Evolutionary conservation across 1,140 invertebrate species (phyloP).

Genomic region (Cyclargus thomasi): DNA sequence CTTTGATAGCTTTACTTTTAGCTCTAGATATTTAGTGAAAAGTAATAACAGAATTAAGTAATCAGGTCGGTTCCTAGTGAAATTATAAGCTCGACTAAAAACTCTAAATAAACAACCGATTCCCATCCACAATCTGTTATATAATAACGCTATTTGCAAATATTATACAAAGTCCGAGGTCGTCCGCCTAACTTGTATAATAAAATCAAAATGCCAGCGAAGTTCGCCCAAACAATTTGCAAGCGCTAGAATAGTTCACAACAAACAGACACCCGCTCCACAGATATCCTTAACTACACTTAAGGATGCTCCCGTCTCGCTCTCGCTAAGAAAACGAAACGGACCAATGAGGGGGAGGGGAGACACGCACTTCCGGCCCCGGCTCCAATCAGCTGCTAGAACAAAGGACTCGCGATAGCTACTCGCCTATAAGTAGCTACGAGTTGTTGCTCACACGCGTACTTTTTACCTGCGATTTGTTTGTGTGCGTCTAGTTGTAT

Average conservation of each 20-base stretch:
- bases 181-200: slow-evolving; percentile 30
- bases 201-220: slow-evolving; percentile 47
- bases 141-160: not conserved
- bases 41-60: no score
- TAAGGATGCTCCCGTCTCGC: slow-evolving; percentile 63
- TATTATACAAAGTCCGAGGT: not conserved
- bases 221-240: slow-evolving; percentile 48
- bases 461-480: slow-evolving; percentile 56
- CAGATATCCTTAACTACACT: slow-evolving; percentile 68
- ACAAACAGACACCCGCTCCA: slow-evolving; percentile 61
- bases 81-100: no score
- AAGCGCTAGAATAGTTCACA: slow-evolving; percentile 62
- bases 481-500: slow-evolving; percentile 42
- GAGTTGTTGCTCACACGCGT: slow-evolving; percentile 37
- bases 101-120: not conserved
- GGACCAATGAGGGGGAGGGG: slow-evolving; percentile 73
- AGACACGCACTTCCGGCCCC: slow-evolving; percentile 73
- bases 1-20: no score
- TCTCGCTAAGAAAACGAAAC: slow-evolving; percentile 73
- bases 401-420: slow-evolving; percentile 72
- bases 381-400: slow-evolving; percentile 75
- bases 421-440: slow-evolving; percentile 72
- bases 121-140: not conserved
- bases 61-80: no score
- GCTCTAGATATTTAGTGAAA: no score